Evolutionary conservation across 2,888 invertebrate genomes (phyloP).

Genomic region (Eupithecia vulgata): DNA sequence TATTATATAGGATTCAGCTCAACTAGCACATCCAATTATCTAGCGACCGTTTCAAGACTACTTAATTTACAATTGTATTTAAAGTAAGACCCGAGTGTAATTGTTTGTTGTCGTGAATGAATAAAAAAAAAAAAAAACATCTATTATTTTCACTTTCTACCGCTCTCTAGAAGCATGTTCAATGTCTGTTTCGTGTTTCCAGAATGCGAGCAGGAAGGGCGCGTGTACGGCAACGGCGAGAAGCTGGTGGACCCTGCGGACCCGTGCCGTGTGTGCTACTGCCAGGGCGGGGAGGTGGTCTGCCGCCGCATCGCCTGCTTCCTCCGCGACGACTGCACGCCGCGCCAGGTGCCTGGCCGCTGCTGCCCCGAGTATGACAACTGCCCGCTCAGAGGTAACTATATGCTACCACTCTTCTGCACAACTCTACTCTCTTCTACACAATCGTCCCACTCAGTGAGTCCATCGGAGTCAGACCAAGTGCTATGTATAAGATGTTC

Average conservation of each 20-base stretch:
- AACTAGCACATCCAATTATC: too few relatives aligned
- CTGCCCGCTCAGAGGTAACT: slow-evolving; percentile 87
- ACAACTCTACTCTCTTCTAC: background rate
- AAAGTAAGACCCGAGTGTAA: too few relatives aligned
- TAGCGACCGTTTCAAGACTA: too few relatives aligned
- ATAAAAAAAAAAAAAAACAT: too few relatives aligned
- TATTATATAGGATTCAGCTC: too few relatives aligned
- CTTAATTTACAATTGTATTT: too few relatives aligned
- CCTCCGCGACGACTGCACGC: slow-evolving; percentile 89
- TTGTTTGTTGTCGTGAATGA: too few relatives aligned
- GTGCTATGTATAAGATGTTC: background rate
- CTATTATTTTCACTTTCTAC: too few relatives aligned
- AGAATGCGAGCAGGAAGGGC: slow-evolving; percentile 91
- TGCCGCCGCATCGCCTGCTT: slow-evolving; percentile 91
- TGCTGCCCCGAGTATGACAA: slow-evolving; percentile 93
- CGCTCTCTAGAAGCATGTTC: background rate
- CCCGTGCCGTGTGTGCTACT: slow-evolving; percentile 92
- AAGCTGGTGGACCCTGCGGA: slow-evolving; percentile 88
- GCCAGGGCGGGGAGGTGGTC: slow-evolving; percentile 90
- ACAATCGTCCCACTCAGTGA: background rate
- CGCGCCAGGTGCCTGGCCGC: slow-evolving; percentile 87
- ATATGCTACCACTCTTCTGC: background rate
- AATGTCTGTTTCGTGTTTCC: slow-evolving; percentile 50
- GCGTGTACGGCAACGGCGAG: slow-evolving; percentile 90
- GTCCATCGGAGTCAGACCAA: background rate